phyloP scores from a whole-genome alignment of 2,797 vertebrate genomes.

The Nasua narica region DNA sequence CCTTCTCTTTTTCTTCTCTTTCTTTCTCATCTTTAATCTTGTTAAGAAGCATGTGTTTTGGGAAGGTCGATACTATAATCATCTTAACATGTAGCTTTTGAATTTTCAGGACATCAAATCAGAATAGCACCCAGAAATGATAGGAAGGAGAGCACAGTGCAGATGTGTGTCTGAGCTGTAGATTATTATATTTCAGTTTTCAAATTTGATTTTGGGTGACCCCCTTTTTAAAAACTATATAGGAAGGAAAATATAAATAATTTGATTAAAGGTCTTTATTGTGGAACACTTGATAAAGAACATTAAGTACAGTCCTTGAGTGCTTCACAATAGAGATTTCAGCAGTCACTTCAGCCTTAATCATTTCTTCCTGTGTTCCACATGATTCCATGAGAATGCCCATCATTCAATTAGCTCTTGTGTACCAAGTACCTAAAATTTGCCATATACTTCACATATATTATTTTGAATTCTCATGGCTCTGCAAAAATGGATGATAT shows the following conservation, averaged over 20 bases:
- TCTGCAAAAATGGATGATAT: background rate
- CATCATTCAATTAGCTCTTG: background rate
- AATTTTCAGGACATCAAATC: background rate
- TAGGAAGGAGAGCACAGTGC: background rate
- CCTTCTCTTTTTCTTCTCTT: background rate
- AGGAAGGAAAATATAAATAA: background rate
- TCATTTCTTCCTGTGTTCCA: background rate
- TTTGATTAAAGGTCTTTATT: conserved; percentile 3
- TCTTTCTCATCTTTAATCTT: background rate
- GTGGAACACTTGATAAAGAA: background rate
- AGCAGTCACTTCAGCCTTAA: background rate
- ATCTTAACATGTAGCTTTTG: conserved; percentile 16
- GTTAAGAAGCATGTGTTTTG: background rate
- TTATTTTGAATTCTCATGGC: conserved; percentile 3
- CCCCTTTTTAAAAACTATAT: background rate
- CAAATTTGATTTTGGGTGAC: background rate
- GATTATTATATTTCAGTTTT: conserved; percentile 26
- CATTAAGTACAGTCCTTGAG: conserved; percentile 4
- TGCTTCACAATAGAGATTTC: background rate
- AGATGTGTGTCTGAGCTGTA: background rate
- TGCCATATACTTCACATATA: background rate
- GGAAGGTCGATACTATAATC: background rate
- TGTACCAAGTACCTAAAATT: background rate
- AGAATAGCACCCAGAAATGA: background rate
- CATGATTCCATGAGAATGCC: background rate